phyloP scores from a whole-genome alignment of 2,797 vertebrate genomes.

The Sebastes aleutianus region DNA sequence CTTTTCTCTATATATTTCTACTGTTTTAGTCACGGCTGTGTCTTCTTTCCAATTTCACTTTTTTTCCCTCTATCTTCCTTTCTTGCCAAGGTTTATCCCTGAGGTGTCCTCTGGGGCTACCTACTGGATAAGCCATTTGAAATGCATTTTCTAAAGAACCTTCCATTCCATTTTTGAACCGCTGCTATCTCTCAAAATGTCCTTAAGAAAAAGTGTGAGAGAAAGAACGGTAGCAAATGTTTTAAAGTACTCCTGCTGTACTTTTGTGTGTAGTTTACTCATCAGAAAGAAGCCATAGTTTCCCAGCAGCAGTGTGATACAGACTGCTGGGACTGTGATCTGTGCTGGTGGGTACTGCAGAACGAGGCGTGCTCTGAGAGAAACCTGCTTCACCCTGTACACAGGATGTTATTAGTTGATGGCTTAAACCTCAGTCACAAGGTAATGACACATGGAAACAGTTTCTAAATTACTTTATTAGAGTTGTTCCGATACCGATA shows the following conservation, averaged over 20 bases:
- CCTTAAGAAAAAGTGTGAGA: slow-evolving; percentile 70
- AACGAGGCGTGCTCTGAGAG: slow-evolving; percentile 30
- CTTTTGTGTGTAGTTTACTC: slow-evolving; percentile 63
- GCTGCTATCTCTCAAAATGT: slow-evolving; percentile 79
- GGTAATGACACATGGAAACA: not conserved
- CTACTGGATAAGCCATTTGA: slow-evolving; percentile 79
- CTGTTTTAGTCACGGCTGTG: slow-evolving; percentile 78
- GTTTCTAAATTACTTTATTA: not conserved
- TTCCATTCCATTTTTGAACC: slow-evolving; percentile 72
- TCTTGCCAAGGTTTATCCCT: slow-evolving; percentile 78
- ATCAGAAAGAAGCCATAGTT: slow-evolving; percentile 30
- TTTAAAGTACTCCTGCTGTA: slow-evolving; percentile 64
- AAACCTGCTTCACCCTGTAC: not conserved
- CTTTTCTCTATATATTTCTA: slow-evolving; percentile 62
- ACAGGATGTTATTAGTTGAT: not conserved
- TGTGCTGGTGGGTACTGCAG: slow-evolving; percentile 36
- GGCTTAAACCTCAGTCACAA: not conserved
- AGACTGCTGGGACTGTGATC: slow-evolving; percentile 60
- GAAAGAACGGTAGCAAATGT: slow-evolving; percentile 60
- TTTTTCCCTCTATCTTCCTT: slow-evolving; percentile 69
- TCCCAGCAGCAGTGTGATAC: slow-evolving; percentile 44
- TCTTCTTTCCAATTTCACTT: slow-evolving; percentile 71
- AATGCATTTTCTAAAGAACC: slow-evolving; percentile 79
- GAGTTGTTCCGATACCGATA: no score
- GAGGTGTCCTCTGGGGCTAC: slow-evolving; percentile 80